Percentiles rank a stretch among this genome's conserved stretches.
Conservation (phyloP, 2,888 invertebrate species). For the Dryobotodes eremita region DNA sequence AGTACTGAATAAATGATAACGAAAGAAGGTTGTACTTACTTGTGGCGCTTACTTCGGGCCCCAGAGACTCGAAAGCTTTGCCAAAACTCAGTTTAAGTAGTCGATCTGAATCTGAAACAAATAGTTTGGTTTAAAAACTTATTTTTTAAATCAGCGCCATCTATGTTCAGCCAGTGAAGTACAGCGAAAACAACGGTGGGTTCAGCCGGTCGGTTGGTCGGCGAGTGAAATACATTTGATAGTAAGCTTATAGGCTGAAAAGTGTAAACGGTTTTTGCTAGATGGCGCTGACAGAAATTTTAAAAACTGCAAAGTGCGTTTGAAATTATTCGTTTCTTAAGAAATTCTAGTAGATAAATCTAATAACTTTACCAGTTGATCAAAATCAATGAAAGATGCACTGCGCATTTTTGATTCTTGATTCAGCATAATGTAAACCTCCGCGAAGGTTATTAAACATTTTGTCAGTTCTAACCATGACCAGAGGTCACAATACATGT, state of each 20-base stretch:
- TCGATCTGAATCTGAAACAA: conserved; percentile 88
- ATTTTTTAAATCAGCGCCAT: conserved; percentile 68
- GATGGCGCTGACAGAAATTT: conserved; percentile 64
- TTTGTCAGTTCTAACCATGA: background rate
- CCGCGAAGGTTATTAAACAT: background rate
- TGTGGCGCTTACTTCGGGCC: conserved; percentile 94
- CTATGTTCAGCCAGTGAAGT: conserved; percentile 54
- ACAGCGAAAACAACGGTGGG: background rate
- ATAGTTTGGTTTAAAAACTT: conserved; percentile 29
- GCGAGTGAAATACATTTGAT: background rate
- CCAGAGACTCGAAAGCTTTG: conserved; percentile 91
- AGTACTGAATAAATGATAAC: conserved; percentile 61
- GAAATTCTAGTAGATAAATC: background rate
- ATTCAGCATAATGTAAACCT: background rate
- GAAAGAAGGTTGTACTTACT: conserved; percentile 90
- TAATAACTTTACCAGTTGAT: background rate
- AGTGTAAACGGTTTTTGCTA: conserved; percentile 39
- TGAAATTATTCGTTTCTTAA: background rate
- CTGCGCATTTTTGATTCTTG: background rate
- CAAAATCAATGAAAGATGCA: background rate
- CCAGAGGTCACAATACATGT: background rate
- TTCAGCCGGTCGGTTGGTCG: fast-evolving
- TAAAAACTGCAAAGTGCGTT: background rate
- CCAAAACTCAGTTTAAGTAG: conserved; percentile 88
- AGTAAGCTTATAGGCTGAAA: background rate